A percentile compares a stretch with the other conserved stretches of the same genome.
These are phyloP conservation scores for Saimiri boliviensis DNA, from an alignment of 2,113 vertebrate species.

Conservation along the genomic window DNA sequence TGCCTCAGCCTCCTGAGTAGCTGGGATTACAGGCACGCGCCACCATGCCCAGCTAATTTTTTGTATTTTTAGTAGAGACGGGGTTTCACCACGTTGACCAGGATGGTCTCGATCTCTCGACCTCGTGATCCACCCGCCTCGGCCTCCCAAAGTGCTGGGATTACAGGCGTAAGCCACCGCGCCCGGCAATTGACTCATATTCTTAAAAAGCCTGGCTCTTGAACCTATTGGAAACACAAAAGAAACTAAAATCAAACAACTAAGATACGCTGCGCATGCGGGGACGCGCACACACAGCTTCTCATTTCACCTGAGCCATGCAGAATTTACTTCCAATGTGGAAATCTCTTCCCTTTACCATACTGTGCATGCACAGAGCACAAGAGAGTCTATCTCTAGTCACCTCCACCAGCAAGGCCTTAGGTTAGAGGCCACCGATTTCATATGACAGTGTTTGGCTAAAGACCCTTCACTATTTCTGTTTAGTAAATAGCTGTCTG, in stretches of 20 bases:
- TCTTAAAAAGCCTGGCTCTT: not conserved
- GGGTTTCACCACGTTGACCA: too few relatives aligned
- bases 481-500: not conserved
- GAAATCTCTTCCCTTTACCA: fast-evolving
- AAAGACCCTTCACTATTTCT: not conserved
- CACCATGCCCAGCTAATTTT: too few relatives aligned
- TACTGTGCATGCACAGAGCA: fast-evolving
- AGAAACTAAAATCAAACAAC: not conserved
- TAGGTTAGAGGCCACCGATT: fast-evolving
- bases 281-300: fast-evolving
- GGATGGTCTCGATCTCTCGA: too few relatives aligned
- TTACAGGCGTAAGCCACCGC: too few relatives aligned
- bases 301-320: not conserved
- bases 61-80: too few relatives aligned
- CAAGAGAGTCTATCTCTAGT: fast-evolving
- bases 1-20: too few relatives aligned
- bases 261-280: fast-evolving
- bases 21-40: too few relatives aligned
- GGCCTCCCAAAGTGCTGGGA: too few relatives aligned
- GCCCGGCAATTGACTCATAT: not conserved
- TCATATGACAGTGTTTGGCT: not conserved
- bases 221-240: not conserved
- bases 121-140: too few relatives aligned
- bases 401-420: not conserved
- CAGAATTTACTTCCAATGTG: too few relatives aligned